Conservation (phyloP, 2,797 vertebrate species). For the Champsocephalus esox region DNA sequence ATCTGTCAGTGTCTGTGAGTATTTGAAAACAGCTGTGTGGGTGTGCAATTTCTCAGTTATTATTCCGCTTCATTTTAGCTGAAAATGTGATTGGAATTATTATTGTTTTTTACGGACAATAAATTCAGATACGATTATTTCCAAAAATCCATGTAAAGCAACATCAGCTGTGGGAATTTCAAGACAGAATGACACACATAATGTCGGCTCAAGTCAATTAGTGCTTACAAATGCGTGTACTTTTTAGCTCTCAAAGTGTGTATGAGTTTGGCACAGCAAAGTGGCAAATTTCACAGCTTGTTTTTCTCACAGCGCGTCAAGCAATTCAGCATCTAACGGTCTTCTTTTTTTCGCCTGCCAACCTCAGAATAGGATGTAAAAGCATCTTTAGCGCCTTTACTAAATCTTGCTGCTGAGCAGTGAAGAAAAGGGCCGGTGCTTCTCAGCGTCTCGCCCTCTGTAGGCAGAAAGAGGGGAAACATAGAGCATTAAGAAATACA, state of each 20-base stretch:
- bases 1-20: not conserved
- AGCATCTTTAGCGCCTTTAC: conserved; percentile 62
- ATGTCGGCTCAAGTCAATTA: conserved; percentile 14
- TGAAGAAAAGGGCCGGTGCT: conserved; percentile 63
- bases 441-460: conserved; percentile 65
- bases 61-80: conserved; percentile 1
- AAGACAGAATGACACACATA: not conserved
- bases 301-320: conserved; percentile 14
- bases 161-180: not conserved
- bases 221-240: conserved; percentile 7
- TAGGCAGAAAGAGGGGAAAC: conserved; percentile 30
- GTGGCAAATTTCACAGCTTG: conserved; percentile 32
- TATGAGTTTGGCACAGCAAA: conserved; percentile 60
- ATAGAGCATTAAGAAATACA: not conserved
- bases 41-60: conserved; percentile 9
- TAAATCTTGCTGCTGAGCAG: conserved; percentile 64
- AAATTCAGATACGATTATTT: conserved; percentile 6
- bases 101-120: conserved; percentile 2
- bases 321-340: conserved; percentile 2
- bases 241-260: conserved; percentile 10
- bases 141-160: conserved; percentile 1
- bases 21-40: conserved; percentile 18
- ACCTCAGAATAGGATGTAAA: conserved; percentile 62
- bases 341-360: conserved; percentile 48
- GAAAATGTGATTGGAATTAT: not conserved